Percentiles rank a stretch among this genome's conserved stretches.
phyloP scores from a whole-genome alignment of 2,113 vertebrate species.

The Cyprinodon variegatus region DNA sequence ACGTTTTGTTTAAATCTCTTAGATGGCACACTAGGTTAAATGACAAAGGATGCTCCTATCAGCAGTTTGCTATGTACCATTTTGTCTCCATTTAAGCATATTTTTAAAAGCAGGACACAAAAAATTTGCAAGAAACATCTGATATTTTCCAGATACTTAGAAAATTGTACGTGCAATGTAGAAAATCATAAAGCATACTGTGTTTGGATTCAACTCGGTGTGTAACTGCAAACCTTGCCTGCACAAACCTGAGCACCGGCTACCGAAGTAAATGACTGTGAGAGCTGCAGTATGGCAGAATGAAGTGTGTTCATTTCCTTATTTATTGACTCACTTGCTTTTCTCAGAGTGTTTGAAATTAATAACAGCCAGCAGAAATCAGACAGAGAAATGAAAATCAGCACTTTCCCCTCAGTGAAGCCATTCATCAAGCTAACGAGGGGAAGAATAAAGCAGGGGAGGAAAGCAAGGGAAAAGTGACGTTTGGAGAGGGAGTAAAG shows the following conservation, averaged over 20 bases:
- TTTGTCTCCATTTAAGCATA: conserved; percentile 36
- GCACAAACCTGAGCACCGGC: conserved; percentile 41
- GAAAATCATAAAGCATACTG: conserved; percentile 23
- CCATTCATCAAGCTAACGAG: conserved; percentile 99
- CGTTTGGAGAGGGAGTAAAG: conserved; percentile 62
- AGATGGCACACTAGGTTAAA: conserved; percentile 48
- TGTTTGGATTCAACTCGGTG: conserved; percentile 56
- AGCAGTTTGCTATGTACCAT: conserved; percentile 45
- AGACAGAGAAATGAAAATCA: conserved; percentile 96
- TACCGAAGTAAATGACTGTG: conserved; percentile 64
- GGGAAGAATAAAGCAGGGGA: conserved; percentile 75
- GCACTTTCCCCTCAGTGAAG: conserved; percentile 95
- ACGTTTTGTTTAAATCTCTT: conserved; percentile 48
- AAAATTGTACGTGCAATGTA: conserved; percentile 25
- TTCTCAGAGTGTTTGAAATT: conserved; percentile 94
- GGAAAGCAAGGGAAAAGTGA: conserved; percentile 75
- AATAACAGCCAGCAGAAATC: conserved; percentile 95
- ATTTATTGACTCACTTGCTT: conserved; percentile 88
- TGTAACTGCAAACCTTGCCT: conserved; percentile 57
- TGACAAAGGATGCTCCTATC: conserved; percentile 56
- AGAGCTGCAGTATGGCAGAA: conserved; percentile 69
- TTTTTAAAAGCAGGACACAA: conserved; percentile 35
- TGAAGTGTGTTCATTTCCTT: conserved; percentile 81
- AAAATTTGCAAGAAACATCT: conserved; percentile 50
- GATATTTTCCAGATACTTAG: conserved; percentile 22